phyloP scores from a whole-genome alignment of 1,140 invertebrate genomes.

The Drosophila triauraria region DNA sequence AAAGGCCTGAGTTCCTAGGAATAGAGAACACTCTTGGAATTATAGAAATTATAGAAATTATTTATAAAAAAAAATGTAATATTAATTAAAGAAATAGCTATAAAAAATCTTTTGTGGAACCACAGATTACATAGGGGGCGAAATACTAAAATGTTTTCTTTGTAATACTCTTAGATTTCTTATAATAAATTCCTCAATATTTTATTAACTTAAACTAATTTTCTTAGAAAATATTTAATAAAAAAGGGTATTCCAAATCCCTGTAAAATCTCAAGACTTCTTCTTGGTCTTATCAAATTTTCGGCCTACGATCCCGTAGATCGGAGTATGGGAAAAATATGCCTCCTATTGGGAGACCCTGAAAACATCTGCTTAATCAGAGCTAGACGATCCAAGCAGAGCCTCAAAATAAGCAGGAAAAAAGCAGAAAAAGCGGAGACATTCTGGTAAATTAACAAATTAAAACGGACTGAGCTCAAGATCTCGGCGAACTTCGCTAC shows the following conservation, averaged over 20 bases:
- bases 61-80: too few species aligned
- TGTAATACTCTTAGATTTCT: too few species aligned
- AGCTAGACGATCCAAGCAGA: conserved; percentile 47
- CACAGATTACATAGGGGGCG: background rate
- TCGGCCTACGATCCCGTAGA: background rate
- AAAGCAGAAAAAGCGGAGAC: conserved; percentile 28
- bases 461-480: conserved; percentile 53
- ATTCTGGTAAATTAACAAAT: conserved; percentile 80
- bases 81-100: too few species aligned
- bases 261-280: background rate
- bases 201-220: too few species aligned
- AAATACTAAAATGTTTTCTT: background rate
- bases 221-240: too few species aligned
- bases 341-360: conserved; percentile 1
- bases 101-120: background rate
- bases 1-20: background rate
- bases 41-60: background rate
- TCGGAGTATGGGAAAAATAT: conserved; percentile 46
- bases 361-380: conserved; percentile 56
- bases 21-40: conserved; percentile 9
- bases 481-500: conserved; percentile 17
- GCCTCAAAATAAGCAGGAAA: conserved; percentile 6
- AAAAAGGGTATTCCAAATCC: background rate
- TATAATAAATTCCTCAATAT: too few species aligned
- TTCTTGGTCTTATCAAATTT: background rate